These are phyloP conservation scores for Desoria tigrina DNA, from an alignment of 2,888 invertebrate genomes.

Conservation along the genomic window DNA sequence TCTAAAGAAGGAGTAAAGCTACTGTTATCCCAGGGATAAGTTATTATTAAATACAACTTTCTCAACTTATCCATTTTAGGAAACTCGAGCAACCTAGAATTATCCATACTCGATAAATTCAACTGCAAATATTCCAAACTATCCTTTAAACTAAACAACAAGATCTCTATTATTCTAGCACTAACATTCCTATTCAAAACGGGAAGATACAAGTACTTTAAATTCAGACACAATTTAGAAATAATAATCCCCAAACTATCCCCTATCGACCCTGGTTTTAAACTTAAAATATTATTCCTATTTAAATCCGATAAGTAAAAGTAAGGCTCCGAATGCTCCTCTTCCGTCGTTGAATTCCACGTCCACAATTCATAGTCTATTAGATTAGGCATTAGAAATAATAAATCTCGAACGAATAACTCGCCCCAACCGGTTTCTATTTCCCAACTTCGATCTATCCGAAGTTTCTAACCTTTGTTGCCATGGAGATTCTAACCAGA, in stretches of 20 bases:
- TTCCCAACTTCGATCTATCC: constrained; percentile 43
- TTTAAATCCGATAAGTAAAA: constrained; percentile 25
- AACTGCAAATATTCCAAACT: constrained; percentile 42
- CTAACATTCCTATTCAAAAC: constrained; percentile 38
- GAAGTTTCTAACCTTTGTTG: too few relatives aligned
- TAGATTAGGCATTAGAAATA: constrained; percentile 40
- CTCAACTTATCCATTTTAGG: constrained; percentile 34
- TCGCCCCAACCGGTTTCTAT: constrained; percentile 38
- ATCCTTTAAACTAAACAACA: constrained; percentile 28
- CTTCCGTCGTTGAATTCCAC: constrained; percentile 44
- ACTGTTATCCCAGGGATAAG: too few relatives aligned
- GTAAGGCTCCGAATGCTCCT: constrained; percentile 42
- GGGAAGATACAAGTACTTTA: constrained; percentile 41
- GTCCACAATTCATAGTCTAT: constrained; percentile 45
- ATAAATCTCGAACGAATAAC: constrained; percentile 35
- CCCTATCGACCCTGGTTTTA: constrained; percentile 44
- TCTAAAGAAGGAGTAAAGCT: too few relatives aligned
- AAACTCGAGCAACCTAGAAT: constrained; percentile 38
- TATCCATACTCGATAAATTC: constrained; percentile 40
- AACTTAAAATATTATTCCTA: constrained; percentile 25
- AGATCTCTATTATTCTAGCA: constrained; percentile 34
- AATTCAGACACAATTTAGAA: constrained; percentile 31
- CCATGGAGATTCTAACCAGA: too few relatives aligned
- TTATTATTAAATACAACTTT: constrained; percentile 40
- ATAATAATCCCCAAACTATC: constrained; percentile 28